Evolutionary conservation across 2,888 invertebrate species (phyloP), one percentile per base, ranked within the genome.

Genomic region (Drepanosiphum platanoidis): DNA sequence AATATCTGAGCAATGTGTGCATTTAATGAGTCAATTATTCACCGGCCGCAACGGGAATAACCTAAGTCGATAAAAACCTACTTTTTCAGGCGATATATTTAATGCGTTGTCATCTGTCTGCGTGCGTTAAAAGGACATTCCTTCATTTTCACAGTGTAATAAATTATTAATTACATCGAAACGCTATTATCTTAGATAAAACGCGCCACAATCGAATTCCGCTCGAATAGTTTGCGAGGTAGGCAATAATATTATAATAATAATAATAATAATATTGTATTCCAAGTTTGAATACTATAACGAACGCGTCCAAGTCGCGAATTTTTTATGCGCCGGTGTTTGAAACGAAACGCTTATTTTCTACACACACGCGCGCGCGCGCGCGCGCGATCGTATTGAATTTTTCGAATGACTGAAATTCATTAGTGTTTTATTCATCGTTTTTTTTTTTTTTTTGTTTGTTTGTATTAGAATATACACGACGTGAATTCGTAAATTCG

Each of bases 161-260:
- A 46, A 80, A 80, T 80, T 68, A 79, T 68, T 79, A 79, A 79
- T 70, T 80, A 70, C 36, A 58, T 36, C 5, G n/a, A 70, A 70
- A 80, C 58, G 52, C 80, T 52, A 52, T 70, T 80, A 52, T 34
- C 80, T 36, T 8, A 27, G 52, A 34, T 70, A 70, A 70, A 70
- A 70, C 52, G 13, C 13, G 30, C 36, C 34, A 70, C 80, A 80
- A 70, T 72, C n/a, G 46, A 79, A 79, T 66, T 79, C 66, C 66
- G 13, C 13, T 42, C 22, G 42, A 78, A 78, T 78, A 66, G 32
- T 42, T 79, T 46, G 42, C 32, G 11, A 64, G 39, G 30, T 58
- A 58, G 30, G 32, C 32, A 74, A 75, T 75, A 75, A 75, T 58
- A n/a, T n/a, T n/a, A n/a, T n/a, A n/a, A n/a, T n/a, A n/a, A n/a